phyloP scores from a whole-genome alignment of 2,113 vertebrate genomes.

The Hymenochirus boettgeri region DNA sequence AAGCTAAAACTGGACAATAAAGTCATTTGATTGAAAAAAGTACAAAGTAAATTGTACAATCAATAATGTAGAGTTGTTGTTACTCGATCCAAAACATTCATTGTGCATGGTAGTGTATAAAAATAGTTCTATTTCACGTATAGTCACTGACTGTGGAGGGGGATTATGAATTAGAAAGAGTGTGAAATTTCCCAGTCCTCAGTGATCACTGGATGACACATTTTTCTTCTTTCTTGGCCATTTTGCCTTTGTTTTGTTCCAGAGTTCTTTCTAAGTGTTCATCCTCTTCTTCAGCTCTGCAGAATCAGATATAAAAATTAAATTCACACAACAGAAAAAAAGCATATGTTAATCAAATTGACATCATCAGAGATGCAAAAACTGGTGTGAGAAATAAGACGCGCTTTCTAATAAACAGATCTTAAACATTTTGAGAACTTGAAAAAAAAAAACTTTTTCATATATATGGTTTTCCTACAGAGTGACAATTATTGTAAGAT shows the following conservation, averaged over 20 bases:
- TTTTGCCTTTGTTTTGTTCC: constrained; percentile 98
- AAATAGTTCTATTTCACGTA: constrained; percentile 43
- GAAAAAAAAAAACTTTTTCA: too few species aligned
- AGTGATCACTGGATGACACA: constrained; percentile 83
- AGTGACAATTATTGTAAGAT: too few species aligned
- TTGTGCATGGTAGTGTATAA: constrained; percentile 1
- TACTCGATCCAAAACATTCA: not conserved
- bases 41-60: constrained; percentile 53
- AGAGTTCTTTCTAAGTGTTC: constrained; percentile 97
- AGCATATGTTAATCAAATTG: too few species aligned
- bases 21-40: not conserved
- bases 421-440: too few species aligned
- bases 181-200: constrained; percentile 12
- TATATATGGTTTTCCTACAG: too few species aligned
- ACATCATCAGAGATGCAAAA: too few species aligned
- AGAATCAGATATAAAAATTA: too few species aligned
- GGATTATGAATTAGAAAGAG: not conserved
- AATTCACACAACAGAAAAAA: too few species aligned
- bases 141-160: constrained; percentile 29
- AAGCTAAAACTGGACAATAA: not conserved
- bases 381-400: too few species aligned
- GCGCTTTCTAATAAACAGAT: too few species aligned
- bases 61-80: constrained; percentile 33
- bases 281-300: constrained; percentile 94
- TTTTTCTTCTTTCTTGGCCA: constrained; percentile 98